Evolutionary conservation across 37 sponge, comb jelly and placozoan genomes (phyloP), one percentile per base, ranked within the genome.

Genomic region (Amphimedon queenslandica): DNA sequence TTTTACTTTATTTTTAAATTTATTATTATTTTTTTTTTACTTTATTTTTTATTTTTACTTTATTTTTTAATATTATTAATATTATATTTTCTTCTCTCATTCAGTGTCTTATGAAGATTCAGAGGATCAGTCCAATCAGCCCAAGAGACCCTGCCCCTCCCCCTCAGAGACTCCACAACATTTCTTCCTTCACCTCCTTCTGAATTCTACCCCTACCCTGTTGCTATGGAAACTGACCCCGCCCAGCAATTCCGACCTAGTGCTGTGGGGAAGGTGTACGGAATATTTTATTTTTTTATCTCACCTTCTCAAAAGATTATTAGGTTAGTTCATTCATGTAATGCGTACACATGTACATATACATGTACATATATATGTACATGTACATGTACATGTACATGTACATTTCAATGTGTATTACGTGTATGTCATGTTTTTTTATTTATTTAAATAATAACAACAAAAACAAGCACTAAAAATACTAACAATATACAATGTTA

Each of bases 141-240:
- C 41, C 57, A 67, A 47, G 40, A 68, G 1, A 20, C 41, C 57
- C 70, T 68, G 37, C 42, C 71, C 63, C 23, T 35, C 20, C 10
- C 60, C 57, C 2, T 56, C 29, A 0, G 82, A 81, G 37, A 55
- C 57, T 34, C 83, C 91, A 32, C 86, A 55, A 25, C 67, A 91
- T 27, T 91, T 91, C 87, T 91, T 91, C 73, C 40, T 91, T 41
- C 77, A 77, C 32, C 74, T 85, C 1, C 68, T 91, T 53, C 80
- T 91, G 32, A 35, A 65, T 3, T 56, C 68, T 4, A 64, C 40
- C 4, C 27, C 64, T 8, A 42, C 76, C 0, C 68, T 84, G 27
- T n/a, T n/a, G n/a, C 53, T 47, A 47, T 91, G 91, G 91, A 55
- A 43, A 18, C 36, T 61, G 42, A 35, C 65, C 20, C 55, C 60